phyloP scores from a whole-genome alignment of 2,888 invertebrate species.

The Erannis defoliaria region DNA sequence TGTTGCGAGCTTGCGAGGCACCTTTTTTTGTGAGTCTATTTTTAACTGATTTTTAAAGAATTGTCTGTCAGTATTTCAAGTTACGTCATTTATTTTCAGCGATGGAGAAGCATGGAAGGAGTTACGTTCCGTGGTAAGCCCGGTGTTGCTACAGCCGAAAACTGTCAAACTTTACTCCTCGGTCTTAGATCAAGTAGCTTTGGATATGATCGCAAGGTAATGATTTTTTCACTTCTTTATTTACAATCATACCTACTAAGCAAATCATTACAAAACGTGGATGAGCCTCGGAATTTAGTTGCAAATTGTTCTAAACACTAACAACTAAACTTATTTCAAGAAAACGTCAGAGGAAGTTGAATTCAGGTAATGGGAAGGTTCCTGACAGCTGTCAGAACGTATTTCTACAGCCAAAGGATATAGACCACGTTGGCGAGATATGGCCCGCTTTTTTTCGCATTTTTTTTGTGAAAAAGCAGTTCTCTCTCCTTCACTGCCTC shows the following conservation, averaged over 20 bases:
- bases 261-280: not conserved
- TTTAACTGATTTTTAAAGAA: not conserved
- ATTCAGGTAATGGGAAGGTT: no score
- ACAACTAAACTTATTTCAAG: no score
- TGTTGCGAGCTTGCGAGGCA: no score
- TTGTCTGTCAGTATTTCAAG: not conserved
- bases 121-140: slow-evolving; percentile 91
- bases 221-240: not conserved
- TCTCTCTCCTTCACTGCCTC: no score
- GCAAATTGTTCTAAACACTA: no score
- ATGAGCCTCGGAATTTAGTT: no score
- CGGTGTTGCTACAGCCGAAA: slow-evolving; percentile 91
- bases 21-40: not conserved
- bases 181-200: slow-evolving; percentile 88
- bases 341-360: no score
- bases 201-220: slow-evolving; percentile 88
- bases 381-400: no score
- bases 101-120: slow-evolving; percentile 92
- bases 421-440: no score
- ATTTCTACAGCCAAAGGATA: no score
- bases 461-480: no score
- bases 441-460: no score
- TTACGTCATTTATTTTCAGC: slow-evolving; percentile 68
- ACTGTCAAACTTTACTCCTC: slow-evolving; percentile 89
- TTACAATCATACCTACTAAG: not conserved